These are phyloP conservation scores for Lycophotia porphyrea DNA, from an alignment of 2,888 invertebrate genomes.

Conservation along the genomic window DNA sequence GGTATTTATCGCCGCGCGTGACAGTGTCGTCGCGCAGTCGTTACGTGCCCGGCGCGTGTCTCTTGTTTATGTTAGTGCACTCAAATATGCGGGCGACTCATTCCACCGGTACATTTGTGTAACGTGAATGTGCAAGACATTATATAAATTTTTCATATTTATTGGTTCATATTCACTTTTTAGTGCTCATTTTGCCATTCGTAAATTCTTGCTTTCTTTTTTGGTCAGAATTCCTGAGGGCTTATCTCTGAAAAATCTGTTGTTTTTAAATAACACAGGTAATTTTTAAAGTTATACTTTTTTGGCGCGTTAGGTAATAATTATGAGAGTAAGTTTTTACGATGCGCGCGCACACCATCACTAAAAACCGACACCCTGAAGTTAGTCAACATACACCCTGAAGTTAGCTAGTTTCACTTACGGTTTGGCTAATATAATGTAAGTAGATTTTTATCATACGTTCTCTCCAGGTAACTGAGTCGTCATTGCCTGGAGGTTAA, in stretches of 20 bases:
- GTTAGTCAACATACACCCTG: too few species aligned
- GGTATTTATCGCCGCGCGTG: constrained; percentile 41
- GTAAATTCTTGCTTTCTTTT: constrained; percentile 14
- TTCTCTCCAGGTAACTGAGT: too few species aligned
- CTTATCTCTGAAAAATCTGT: neutral
- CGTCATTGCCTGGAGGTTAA: too few species aligned
- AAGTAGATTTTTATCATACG: too few species aligned
- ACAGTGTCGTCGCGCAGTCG: constrained; percentile 35
- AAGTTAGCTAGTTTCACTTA: too few species aligned
- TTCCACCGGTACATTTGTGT: constrained; percentile 13
- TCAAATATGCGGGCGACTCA: constrained; percentile 56
- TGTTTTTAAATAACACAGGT: too few species aligned
- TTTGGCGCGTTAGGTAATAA: too few species aligned
- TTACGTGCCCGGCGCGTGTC: constrained; percentile 10
- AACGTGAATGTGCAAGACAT: constrained; percentile 22
- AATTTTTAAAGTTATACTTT: too few species aligned
- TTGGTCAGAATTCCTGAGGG: constrained; percentile 19
- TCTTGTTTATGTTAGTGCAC: constrained; percentile 52
- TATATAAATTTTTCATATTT: constrained; percentile 37
- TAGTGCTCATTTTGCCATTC: constrained; percentile 29
- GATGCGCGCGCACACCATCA: too few species aligned
- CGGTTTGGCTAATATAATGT: too few species aligned
- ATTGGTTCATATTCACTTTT: constrained; percentile 37
- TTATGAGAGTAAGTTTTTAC: too few species aligned
- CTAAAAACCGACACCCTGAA: too few species aligned